Evolutionary conservation across 2,797 vertebrate genomes (phyloP).

Genomic region (Bufotes viridis): DNA sequence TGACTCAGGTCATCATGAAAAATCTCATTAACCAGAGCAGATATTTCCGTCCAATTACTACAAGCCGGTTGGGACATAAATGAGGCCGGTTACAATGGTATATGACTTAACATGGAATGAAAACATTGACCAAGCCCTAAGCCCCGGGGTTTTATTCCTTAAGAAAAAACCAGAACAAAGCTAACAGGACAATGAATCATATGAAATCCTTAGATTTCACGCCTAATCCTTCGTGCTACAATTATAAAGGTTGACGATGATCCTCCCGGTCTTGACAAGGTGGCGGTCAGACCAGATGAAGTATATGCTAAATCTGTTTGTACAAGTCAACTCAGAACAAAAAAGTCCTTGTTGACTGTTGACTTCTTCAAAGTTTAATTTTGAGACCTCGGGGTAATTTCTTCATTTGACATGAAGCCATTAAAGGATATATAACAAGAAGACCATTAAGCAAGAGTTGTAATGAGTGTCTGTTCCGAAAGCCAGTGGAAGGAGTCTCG

Average conservation of each 20-base stretch:
- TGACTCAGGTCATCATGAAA: not conserved
- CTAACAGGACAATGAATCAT: conserved; percentile 30
- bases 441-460: conserved; percentile 11
- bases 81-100: not conserved
- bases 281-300: not conserved
- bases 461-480: conserved; percentile 18
- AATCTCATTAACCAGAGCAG: not conserved
- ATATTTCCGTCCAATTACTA: not conserved
- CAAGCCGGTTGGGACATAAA: not conserved
- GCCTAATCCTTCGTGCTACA: not conserved
- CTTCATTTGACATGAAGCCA: conserved; percentile 6
- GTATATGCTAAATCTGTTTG: conserved; percentile 5
- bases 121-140: conserved; percentile 10
- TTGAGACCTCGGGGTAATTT: conserved; percentile 22
- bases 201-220: conserved; percentile 1
- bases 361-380: conserved; percentile 1
- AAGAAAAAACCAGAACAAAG: conserved; percentile 4
- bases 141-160: not conserved
- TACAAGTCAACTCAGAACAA: conserved; percentile 33
- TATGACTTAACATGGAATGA: not conserved
- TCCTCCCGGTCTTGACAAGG: conserved; percentile 9
- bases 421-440: conserved; percentile 26
- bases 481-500: not conserved
- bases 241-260: conserved; percentile 17
- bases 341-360: not conserved